Evolutionary conservation across 2,113 vertebrate species (phyloP).

Genomic region (Lasiurus borealis): DNA sequence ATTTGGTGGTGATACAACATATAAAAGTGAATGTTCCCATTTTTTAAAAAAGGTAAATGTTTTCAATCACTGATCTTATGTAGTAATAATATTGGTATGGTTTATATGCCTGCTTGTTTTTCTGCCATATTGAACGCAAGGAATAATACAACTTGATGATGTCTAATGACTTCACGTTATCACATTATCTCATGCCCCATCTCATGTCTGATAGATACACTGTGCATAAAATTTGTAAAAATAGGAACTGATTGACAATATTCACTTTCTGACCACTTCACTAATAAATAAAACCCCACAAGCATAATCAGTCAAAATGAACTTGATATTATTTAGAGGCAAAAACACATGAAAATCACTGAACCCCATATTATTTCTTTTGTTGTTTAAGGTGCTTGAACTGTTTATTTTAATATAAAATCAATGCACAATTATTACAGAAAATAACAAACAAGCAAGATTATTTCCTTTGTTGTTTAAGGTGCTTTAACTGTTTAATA

Average conservation of each 20-base stretch:
- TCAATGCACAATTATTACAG: conserved; percentile 64
- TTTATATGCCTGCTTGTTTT: background rate
- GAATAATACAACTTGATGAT: conserved; percentile 60
- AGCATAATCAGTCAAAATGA: conserved; percentile 49
- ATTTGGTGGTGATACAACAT: background rate
- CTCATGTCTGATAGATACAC: background rate
- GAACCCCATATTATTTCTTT: conserved; percentile 57
- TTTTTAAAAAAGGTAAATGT: background rate
- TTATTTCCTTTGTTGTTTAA: conserved; percentile 61
- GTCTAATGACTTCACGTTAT: conserved; percentile 37
- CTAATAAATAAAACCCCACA: background rate
- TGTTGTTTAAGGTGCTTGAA: conserved; percentile 55
- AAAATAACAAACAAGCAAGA: conserved; percentile 65
- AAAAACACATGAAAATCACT: conserved; percentile 56
- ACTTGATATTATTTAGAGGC: conserved; percentile 24
- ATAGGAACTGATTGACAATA: conserved; percentile 42
- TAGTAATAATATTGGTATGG: background rate
- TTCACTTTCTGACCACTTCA: conserved; percentile 15
- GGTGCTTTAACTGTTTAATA: conserved; percentile 55
- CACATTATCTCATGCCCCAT: background rate
- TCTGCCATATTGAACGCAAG: background rate
- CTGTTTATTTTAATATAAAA: conserved; percentile 67
- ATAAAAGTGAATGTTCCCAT: background rate
- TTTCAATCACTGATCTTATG: background rate
- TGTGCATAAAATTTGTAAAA: conserved; percentile 33